Evolutionary conservation across 2,797 vertebrate genomes (phyloP).

Genomic region (Otolemur crassicaudatus): DNA sequence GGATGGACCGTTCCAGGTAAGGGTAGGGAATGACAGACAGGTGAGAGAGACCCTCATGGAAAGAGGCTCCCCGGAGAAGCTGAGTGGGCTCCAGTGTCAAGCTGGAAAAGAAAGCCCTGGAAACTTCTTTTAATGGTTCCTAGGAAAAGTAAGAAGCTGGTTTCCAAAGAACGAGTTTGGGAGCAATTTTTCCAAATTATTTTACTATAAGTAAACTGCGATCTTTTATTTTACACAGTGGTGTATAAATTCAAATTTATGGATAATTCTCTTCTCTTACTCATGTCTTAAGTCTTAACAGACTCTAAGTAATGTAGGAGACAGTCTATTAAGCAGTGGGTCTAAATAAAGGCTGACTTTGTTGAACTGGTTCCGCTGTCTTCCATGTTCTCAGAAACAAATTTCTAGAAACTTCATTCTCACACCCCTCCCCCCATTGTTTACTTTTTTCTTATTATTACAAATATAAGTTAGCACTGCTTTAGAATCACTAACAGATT

Average conservation of each 20-base stretch:
- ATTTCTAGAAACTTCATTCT: not conserved
- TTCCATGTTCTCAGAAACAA: not conserved
- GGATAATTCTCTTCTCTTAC: not conserved
- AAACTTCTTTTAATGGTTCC: not conserved
- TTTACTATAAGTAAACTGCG: not conserved
- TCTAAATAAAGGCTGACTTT: constrained; percentile 4
- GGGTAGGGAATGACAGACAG: not conserved
- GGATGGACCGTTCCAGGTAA: not conserved
- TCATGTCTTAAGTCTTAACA: not conserved
- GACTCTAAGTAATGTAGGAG: not conserved
- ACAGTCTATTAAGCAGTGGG: not conserved
- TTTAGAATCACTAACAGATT: constrained; percentile 8
- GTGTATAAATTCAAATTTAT: not conserved
- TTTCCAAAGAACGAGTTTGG: not conserved
- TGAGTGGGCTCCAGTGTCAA: not conserved
- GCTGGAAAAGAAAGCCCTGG: not conserved
- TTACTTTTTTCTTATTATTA: not conserved
- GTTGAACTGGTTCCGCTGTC: not conserved
- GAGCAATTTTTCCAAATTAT: not conserved
- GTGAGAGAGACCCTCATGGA: not conserved
- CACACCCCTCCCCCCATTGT: not conserved
- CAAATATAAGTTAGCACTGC: not conserved
- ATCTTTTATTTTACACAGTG: not conserved
- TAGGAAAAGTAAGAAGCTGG: not conserved
- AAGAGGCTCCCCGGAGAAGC: not conserved